These are phyloP conservation scores for Drosophila sp. DNA, from an alignment of 1,140 invertebrate species.

Conservation along the genomic window DNA sequence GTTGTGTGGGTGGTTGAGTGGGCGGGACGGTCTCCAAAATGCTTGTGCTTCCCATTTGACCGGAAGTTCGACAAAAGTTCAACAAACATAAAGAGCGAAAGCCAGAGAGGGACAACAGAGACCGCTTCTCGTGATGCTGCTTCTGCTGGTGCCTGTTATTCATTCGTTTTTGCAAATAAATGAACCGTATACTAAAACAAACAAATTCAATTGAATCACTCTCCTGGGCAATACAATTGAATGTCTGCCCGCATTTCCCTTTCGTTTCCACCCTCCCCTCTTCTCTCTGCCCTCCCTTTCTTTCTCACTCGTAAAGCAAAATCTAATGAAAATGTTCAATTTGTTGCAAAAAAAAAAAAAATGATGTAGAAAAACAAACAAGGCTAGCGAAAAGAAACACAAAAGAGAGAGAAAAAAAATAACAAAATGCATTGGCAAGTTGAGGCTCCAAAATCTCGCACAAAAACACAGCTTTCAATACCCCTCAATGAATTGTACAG, in stretches of 20 bases:
- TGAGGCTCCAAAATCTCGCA: slow-evolving; percentile 46
- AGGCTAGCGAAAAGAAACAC: slow-evolving; percentile 19
- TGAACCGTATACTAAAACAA: slow-evolving; percentile 80
- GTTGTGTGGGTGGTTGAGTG: not conserved
- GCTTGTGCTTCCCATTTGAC: slow-evolving; percentile 58
- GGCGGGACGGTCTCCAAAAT: not conserved
- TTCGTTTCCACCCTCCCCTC: slow-evolving; percentile 4
- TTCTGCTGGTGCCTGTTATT: slow-evolving; percentile 52
- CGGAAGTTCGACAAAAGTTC: slow-evolving; percentile 76
- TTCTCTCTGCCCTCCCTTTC: slow-evolving; percentile 1
- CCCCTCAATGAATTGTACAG: not conserved
- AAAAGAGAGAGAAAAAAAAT: slow-evolving; percentile 26
- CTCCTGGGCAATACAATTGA: slow-evolving; percentile 81
- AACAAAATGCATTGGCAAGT: slow-evolving; percentile 23
- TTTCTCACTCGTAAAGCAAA: slow-evolving; percentile 38
- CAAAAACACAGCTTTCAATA: slow-evolving; percentile 18
- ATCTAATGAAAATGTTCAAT: slow-evolving; percentile 80
- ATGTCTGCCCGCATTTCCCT: slow-evolving; percentile 50
- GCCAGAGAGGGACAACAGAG: not conserved
- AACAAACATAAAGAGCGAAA: slow-evolving; percentile 53
- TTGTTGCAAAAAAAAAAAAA: slow-evolving; percentile 57
- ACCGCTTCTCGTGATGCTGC: not conserved
- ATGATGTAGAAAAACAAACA: slow-evolving; percentile 41
- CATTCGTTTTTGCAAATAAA: slow-evolving; percentile 79
- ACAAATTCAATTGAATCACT: slow-evolving; percentile 81